phyloP scores from a whole-genome alignment of 2,113 vertebrate genomes.

The Ramphastos sulfuratus region DNA sequence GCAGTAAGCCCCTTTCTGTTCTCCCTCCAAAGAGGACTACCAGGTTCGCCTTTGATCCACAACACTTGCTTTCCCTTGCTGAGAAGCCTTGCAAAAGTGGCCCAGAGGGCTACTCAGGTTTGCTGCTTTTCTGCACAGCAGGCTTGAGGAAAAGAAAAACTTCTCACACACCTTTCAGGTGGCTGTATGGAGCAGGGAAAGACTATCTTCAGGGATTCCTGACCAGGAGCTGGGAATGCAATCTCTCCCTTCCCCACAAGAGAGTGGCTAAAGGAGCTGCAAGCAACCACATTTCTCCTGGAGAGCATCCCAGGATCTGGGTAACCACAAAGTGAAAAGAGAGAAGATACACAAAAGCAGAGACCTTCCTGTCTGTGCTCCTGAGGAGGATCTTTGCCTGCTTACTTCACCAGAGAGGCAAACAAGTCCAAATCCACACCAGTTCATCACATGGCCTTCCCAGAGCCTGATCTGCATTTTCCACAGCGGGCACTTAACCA shows the following conservation, averaged over 20 bases:
- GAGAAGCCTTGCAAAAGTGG: neutral
- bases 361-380: neutral
- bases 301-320: neutral
- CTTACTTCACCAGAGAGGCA: neutral
- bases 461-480: neutral
- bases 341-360: neutral
- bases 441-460: neutral
- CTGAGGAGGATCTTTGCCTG: neutral
- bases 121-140: neutral
- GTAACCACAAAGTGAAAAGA: constrained; percentile 18
- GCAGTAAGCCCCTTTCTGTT: neutral
- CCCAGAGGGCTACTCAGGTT: neutral
- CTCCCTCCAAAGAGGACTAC: neutral
- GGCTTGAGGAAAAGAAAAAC: neutral
- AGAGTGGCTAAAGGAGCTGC: neutral
- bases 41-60: neutral
- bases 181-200: neutral
- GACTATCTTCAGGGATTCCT: neutral
- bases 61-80: neutral
- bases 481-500: neutral
- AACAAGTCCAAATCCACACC: neutral
- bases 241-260: neutral
- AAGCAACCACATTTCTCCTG: neutral
- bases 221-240: neutral
- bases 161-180: neutral